Base-by-base conservation (phyloP, 2,888 invertebrate species). In the Osmoderma eremita region DNA sequence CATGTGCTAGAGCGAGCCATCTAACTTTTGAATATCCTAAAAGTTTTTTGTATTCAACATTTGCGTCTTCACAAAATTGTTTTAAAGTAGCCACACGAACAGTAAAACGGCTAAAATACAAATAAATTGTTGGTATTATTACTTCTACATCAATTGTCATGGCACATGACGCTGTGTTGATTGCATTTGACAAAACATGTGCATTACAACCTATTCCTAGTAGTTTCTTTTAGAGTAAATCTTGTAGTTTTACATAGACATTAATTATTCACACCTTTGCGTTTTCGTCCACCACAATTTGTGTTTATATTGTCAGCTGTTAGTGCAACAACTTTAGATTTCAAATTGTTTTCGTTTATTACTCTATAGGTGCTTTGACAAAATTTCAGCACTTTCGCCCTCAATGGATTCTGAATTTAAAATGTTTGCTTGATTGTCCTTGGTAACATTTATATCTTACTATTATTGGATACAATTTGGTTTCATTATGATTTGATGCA, bases 401-500 rank as follows among this genome's bases (percentile, higher is more conserved):
- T 45, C 45, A 45, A 45, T 45, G 15, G 45, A 10, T 45, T 45
- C 45, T 45, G 17, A 45, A 45, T 45, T 45, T 15, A n/a, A 45
- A 45, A 45, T 15, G 13, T 45, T 15, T 45, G 17, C 13, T 2
- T n/a, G 15, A 13, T 13, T n/a, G 45, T 8, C 15, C 17, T 5
- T 45, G 15, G 15, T n/a, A 45, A 13, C 8, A 3, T 15, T 45
- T 2, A 45, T 17, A 15, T 45, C 10, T n/a, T n/a, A n/a, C n/a
- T 45, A 45, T 13, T n/a, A 15, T 45, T 45, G 22, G 49, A 20
- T 49, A 49, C 12, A 49, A 18, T 49, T 49, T 49, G 12, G 49
- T 20, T 49, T 49, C 8, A 18, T 49, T 49, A 49, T 49, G 49
- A 49, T 49, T 49, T 5, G 22, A 49, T 20, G 49, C 49, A 49